These are phyloP conservation scores for Pangasius larnaudii DNA, from an alignment of 2,797 vertebrate genomes.

Conservation along the genomic window DNA sequence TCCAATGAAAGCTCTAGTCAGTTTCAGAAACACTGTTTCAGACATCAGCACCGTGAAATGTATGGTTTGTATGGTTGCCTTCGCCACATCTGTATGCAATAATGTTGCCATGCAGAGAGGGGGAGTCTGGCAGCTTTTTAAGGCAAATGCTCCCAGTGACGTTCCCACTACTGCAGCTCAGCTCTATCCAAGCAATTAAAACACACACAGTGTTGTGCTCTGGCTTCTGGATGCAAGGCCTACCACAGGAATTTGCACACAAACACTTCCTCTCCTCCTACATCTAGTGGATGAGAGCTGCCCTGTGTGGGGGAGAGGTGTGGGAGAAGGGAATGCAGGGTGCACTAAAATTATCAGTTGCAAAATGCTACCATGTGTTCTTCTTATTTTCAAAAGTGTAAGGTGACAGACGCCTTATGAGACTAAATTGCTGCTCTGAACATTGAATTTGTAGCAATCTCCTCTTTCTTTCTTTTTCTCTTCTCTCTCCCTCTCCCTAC, in stretches of 20 bases:
- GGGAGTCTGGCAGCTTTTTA: constrained; percentile 32
- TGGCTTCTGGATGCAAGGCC: constrained; percentile 60
- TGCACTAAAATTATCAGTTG: constrained; percentile 68
- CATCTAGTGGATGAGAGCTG: constrained; percentile 18
- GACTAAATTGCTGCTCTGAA: constrained; percentile 64
- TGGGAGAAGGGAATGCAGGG: constrained; percentile 28
- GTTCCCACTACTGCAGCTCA: constrained; percentile 33
- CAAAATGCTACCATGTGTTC: constrained; percentile 73
- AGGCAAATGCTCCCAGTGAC: constrained; percentile 23
- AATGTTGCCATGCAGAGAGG: constrained; percentile 36
- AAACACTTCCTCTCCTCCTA: constrained; percentile 55
- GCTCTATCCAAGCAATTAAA: constrained; percentile 62
- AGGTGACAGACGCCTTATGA: constrained; percentile 24
- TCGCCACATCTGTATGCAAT: constrained; percentile 50
- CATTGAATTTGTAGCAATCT: constrained; percentile 24
- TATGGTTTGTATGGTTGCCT: constrained; percentile 44
- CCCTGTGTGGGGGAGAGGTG: constrained; percentile 42
- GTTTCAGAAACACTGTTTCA: constrained; percentile 33
- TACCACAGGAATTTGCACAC: constrained; percentile 69
- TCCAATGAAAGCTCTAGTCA: neutral
- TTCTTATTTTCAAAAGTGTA: constrained; percentile 56
- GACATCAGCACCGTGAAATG: constrained; percentile 37
- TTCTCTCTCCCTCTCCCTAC: constrained; percentile 24
- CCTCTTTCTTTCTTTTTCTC: neutral
- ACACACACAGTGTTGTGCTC: constrained; percentile 55